Base-by-base conservation (phyloP, 64 coral and sea anemone genomes). In the Dendronephthya gigantea region DNA sequence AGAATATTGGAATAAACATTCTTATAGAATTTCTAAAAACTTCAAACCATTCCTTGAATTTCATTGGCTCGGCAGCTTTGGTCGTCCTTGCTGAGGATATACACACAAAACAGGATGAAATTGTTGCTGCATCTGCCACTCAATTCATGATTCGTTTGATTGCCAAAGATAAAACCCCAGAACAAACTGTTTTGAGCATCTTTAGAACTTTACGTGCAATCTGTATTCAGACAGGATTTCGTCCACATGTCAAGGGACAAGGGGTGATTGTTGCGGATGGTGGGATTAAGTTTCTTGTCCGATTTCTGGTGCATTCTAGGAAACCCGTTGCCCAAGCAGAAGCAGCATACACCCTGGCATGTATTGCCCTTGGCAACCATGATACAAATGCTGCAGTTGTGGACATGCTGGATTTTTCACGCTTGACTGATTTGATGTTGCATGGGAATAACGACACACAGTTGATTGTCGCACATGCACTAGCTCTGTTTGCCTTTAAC, bases 41-140 rank as follows among this genome's bases (percentile, higher is more conserved):
- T 90, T 86, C 93, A 34, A 82, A 92, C 16, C 82, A 90, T 50
- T 91, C 55, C 39, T 65, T 98, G 52, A 92, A 98, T 40, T 98
- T 93, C 86, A 91, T 98, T 90, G 95, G 92, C 17, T 98, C 95
- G n/a, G 89, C 93, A 85, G 95, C 95, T 82, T 37, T 98, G 36
- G 92, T 92, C 88, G 92, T 98, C 6, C 83, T 98, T 28, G 92
- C 95, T 0, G 69, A 87, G 15, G 95, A 92, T 49, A 92, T 98
- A 1, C 87, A 91, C 58, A 93, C 89, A 23, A 98, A 98, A 49
- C 84, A 92, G 89, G 87, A 98, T 83, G 95, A 98, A 85, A 98
- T 98, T 55, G 68, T 90, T 36, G 48, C 76, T 17, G 84, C 87
- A 35, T 91, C 93, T 86, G 95, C 89, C 72, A 92, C 93, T 1